Conservation (phyloP, 1,140 invertebrate genomes). For the Drosophila lacertosa region DNA sequence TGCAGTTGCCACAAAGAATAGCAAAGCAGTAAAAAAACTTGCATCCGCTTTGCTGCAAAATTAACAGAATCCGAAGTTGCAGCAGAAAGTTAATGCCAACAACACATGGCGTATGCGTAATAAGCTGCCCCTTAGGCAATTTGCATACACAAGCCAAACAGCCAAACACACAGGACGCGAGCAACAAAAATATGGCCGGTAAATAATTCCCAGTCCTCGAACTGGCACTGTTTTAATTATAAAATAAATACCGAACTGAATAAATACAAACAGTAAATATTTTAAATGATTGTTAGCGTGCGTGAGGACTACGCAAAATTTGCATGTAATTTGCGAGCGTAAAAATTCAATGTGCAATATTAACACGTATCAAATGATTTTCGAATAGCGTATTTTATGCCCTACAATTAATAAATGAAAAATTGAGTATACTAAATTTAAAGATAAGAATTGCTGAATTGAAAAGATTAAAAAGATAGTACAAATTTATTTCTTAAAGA, state of each 20-base stretch:
- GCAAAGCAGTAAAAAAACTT: conserved; percentile 33
- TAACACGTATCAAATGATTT: conserved; percentile 30
- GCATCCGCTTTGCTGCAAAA: conserved; percentile 53
- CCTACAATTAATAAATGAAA: neutral
- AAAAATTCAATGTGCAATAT: conserved; percentile 23
- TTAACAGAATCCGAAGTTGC: conserved; percentile 55
- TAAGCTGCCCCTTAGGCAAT: conserved; percentile 24
- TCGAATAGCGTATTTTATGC: conserved; percentile 11
- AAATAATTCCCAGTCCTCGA: conserved; percentile 8
- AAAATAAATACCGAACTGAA: conserved; percentile 42
- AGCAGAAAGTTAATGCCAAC: conserved; percentile 30
- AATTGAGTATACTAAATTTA: neutral
- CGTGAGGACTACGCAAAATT: conserved; percentile 11
- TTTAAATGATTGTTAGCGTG: conserved; percentile 11
- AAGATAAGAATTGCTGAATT: neutral
- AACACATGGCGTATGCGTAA: conserved; percentile 49
- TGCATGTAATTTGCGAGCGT: conserved; percentile 25
- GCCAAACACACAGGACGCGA: neutral
- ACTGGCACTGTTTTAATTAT: conserved; percentile 40
- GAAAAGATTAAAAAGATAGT: neutral
- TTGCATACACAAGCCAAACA: conserved; percentile 14
- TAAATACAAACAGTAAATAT: conserved; percentile 46
- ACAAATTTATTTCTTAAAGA: too few species aligned
- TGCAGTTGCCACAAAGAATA: conserved; percentile 7
- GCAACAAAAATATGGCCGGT: neutral